Conservation (phyloP, 2,113 vertebrate genomes). For the Poicephalus gulielmi region DNA sequence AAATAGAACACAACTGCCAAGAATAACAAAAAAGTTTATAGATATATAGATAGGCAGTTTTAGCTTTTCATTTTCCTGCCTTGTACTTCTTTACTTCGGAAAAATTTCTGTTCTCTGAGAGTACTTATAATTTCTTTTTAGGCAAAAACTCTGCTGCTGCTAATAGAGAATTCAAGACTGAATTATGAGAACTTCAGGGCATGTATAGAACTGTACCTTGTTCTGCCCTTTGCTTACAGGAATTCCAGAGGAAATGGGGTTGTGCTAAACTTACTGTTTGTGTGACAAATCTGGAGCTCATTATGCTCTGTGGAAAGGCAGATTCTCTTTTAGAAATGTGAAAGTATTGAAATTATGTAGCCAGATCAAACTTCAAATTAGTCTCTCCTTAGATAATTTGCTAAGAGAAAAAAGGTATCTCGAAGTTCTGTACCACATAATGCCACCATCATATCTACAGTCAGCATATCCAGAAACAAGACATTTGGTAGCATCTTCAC, state of each 20-base stretch:
- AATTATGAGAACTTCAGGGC: too few species aligned
- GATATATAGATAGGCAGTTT: not conserved
- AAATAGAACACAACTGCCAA: not conserved
- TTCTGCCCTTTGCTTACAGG: too few species aligned
- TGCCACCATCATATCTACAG: not conserved
- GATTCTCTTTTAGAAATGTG: not conserved
- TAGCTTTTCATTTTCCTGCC: not conserved
- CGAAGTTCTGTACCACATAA: not conserved
- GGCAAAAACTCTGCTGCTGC: too few species aligned
- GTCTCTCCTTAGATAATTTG: not conserved
- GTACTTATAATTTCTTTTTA: not conserved
- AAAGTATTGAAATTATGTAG: not conserved
- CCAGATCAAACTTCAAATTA: not conserved
- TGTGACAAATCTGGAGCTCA: too few species aligned
- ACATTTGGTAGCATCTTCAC: not conserved
- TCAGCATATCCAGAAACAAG: not conserved
- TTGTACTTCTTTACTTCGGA: not conserved
- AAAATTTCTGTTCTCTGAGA: not conserved
- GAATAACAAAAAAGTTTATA: not conserved
- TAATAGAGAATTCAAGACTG: too few species aligned
- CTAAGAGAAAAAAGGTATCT: not conserved
- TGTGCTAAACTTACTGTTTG: too few species aligned
- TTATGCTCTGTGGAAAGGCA: too few species aligned
- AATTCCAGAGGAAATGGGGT: too few species aligned
- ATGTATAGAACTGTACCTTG: too few species aligned